Evolutionary conservation across 1,140 invertebrate genomes (phyloP).

Genomic region (Drosophila leontia): DNA sequence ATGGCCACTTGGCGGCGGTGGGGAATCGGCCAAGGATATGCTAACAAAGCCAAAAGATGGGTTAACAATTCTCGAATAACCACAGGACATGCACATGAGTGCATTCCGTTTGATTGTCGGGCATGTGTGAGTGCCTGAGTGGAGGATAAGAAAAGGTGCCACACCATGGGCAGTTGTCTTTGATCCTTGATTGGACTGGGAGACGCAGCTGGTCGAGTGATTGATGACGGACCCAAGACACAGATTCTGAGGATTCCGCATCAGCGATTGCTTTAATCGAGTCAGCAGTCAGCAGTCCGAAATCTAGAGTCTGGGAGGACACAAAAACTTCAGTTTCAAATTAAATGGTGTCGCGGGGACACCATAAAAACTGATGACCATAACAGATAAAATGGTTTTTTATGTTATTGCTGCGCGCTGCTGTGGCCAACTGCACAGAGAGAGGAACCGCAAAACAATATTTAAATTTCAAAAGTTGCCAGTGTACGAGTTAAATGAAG

Average conservation of each 20-base stretch:
- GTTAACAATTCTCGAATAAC: constrained; percentile 72
- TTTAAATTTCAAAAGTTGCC: constrained; percentile 79
- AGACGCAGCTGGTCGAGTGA: constrained; percentile 60
- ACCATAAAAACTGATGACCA: constrained; percentile 76
- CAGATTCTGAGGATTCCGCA: constrained; percentile 62
- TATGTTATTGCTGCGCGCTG: constrained; percentile 74
- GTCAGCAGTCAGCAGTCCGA: constrained; percentile 16
- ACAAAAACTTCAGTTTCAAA: constrained; percentile 25
- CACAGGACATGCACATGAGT: constrained; percentile 80
- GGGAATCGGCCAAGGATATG: constrained; percentile 61
- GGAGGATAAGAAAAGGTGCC: constrained; percentile 39
- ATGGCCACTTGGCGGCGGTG: constrained; percentile 61
- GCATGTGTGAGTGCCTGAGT: constrained; percentile 44
- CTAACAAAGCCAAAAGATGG: constrained; percentile 53
- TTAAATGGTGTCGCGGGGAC: constrained; percentile 71
- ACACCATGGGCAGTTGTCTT: constrained; percentile 52
- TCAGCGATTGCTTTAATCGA: constrained; percentile 76
- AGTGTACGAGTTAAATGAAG: constrained; percentile 79
- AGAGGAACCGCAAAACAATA: constrained; percentile 71
- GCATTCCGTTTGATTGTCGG: constrained; percentile 63
- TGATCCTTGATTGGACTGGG: constrained; percentile 74
- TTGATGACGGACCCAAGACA: constrained; percentile 56
- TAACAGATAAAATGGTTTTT: constrained; percentile 74
- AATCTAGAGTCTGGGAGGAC: neutral
- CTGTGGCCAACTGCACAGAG: constrained; percentile 41